phyloP scores from a whole-genome alignment of 2,113 vertebrate genomes.

The Nothobranchius kuhntae region DNA sequence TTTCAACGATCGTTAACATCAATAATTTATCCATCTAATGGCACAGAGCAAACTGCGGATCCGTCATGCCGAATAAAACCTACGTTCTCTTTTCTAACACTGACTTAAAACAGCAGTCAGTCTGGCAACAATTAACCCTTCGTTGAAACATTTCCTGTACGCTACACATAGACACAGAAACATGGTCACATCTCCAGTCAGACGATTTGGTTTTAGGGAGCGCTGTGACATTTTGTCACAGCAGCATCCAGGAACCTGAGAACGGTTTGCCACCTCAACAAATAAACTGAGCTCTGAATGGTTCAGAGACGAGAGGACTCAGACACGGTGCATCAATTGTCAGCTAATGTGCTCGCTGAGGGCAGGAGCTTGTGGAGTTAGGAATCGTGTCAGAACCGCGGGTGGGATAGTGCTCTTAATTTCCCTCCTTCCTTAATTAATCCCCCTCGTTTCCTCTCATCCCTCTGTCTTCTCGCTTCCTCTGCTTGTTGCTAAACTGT shows the following conservation, averaged over 20 bases:
- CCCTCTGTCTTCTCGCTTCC: conserved; percentile 47
- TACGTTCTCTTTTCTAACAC: background rate
- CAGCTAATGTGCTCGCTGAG: conserved; percentile 21
- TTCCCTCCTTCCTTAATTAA: conserved; percentile 60
- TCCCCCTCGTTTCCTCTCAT: conserved; percentile 52
- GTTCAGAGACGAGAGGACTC: conserved; percentile 4
- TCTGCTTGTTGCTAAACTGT: conserved; percentile 56
- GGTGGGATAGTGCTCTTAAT: conserved; percentile 61
- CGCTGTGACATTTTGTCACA: conserved; percentile 13
- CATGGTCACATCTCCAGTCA: background rate
- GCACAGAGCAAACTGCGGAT: background rate
- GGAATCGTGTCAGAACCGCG: conserved; percentile 27
- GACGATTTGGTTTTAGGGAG: background rate
- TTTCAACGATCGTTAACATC: too few species aligned
- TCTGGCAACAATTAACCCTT: background rate
- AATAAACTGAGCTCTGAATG: conserved; percentile 1
- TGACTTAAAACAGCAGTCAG: background rate
- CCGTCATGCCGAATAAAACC: background rate
- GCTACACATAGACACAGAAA: background rate
- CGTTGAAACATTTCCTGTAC: background rate
- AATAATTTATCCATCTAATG: too few species aligned
- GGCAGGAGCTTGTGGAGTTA: conserved; percentile 12
- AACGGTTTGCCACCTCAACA: background rate
- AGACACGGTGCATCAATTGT: conserved; percentile 14
- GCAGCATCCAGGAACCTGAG: conserved; percentile 10